These are phyloP conservation scores for Ceratosolen solmsi DNA, from an alignment of 1,140 invertebrate species.

Conservation along the genomic window DNA sequence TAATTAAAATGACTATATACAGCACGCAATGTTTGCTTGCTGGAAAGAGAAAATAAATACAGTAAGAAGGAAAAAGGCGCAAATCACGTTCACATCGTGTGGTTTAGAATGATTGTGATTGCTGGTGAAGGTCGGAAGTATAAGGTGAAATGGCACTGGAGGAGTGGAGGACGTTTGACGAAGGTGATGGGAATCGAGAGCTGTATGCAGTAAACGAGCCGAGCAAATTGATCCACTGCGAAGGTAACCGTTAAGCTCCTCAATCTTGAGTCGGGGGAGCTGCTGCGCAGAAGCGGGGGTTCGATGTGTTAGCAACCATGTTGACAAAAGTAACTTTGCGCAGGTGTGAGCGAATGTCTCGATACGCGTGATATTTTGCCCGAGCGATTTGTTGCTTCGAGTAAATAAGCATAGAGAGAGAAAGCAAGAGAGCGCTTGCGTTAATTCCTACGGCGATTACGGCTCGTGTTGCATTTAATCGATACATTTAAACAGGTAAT, in stretches of 20 bases:
- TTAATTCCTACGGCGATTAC: slow-evolving; percentile 29
- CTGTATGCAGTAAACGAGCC: slow-evolving; percentile 36
- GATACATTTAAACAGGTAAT: slow-evolving; percentile 1
- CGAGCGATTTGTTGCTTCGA: slow-evolving; percentile 12
- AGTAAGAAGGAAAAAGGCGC: background rate
- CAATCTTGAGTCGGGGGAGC: slow-evolving; percentile 25
- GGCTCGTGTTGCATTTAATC: background rate
- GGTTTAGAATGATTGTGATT: background rate
- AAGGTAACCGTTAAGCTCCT: slow-evolving; percentile 46
- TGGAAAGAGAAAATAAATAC: too few species aligned
- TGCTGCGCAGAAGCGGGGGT: background rate
- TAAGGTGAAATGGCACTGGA: too few species aligned
- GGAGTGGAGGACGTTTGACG: background rate
- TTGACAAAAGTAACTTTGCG: slow-evolving; percentile 30
- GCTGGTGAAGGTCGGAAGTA: background rate
- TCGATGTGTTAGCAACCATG: background rate
- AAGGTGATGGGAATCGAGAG: slow-evolving; percentile 35
- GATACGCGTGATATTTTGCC: background rate
- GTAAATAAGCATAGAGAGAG: background rate
- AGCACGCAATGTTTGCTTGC: too few species aligned
- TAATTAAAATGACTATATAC: too few species aligned
- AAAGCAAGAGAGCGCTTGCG: background rate
- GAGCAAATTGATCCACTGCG: slow-evolving; percentile 48
- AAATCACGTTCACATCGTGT: background rate
- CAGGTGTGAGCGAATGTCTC: background rate